Evolutionary conservation across 2,888 invertebrate genomes (phyloP).

Genomic region (Phortica magna): DNA sequence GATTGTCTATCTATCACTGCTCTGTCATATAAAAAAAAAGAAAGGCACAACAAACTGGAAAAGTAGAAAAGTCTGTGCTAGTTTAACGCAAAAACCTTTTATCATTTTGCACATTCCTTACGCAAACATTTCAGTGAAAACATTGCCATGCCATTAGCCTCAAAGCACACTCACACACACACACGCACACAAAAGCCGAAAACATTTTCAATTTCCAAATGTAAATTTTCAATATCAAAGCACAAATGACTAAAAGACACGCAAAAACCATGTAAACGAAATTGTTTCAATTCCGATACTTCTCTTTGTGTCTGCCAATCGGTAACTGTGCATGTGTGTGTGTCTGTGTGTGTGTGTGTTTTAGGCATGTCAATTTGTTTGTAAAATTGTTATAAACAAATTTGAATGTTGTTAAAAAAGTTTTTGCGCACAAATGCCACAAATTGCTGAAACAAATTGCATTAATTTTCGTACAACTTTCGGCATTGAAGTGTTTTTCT

Average conservation of each 20-base stretch:
- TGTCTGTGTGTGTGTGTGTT: not conserved
- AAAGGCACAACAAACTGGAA: not conserved
- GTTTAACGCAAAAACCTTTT: not conserved
- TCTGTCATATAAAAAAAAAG: not conserved
- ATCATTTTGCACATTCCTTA: not conserved
- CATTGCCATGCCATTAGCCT: not conserved
- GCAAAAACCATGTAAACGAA: not conserved
- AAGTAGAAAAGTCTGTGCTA: not conserved
- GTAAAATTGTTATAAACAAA: slow-evolving; percentile 22
- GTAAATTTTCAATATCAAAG: slow-evolving; percentile 13
- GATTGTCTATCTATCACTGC: not conserved
- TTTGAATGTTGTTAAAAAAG: not conserved
- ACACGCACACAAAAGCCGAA: not conserved
- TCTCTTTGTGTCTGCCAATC: not conserved
- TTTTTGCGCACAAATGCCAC: not conserved
- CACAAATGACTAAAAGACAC: not conserved
- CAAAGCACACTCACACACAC: not conserved
- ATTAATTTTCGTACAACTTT: not conserved
- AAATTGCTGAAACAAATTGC: not conserved
- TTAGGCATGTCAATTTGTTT: slow-evolving; percentile 2
- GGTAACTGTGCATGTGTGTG: not conserved
- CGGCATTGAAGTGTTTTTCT: not conserved
- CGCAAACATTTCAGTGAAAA: not conserved
- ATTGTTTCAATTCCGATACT: not conserved
- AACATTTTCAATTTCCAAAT: not conserved